Conservation (phyloP, 2,797 vertebrate species). For the Serranus cabrilla region DNA sequence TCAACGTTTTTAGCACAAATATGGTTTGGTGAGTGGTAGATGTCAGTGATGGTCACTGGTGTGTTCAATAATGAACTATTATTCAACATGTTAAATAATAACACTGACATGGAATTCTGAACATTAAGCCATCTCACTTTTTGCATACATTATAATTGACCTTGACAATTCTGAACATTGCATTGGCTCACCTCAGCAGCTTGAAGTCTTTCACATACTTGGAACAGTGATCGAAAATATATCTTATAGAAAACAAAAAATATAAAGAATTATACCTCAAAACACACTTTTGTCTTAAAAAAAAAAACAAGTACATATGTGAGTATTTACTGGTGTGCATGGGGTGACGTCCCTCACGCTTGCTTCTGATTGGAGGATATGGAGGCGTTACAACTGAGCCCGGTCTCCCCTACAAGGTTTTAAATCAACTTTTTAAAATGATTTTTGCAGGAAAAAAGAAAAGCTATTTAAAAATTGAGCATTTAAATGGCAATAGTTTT, state of each 20-base stretch:
- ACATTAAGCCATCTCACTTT: not conserved
- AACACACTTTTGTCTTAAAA: slow-evolving; percentile 35
- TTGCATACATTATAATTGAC: not conserved
- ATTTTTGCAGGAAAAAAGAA: slow-evolving; percentile 89
- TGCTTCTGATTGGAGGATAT: slow-evolving; percentile 38
- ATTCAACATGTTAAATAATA: not conserved
- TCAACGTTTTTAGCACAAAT: not conserved
- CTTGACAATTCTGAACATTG: not conserved
- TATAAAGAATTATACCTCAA: slow-evolving; percentile 33
- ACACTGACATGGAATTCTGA: not conserved
- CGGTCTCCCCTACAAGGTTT: slow-evolving; percentile 53
- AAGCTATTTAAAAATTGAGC: slow-evolving; percentile 87
- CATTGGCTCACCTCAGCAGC: too few relatives aligned
- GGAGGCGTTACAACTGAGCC: slow-evolving; percentile 36
- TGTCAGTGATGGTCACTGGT: not conserved
- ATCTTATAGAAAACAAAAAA: not conserved
- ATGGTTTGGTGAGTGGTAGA: not conserved
- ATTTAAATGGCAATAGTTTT: slow-evolving; percentile 70
- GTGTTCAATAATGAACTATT: not conserved
- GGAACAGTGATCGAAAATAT: not conserved
- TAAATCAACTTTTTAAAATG: slow-evolving; percentile 82
- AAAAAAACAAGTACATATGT: slow-evolving; percentile 4
- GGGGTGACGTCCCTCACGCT: slow-evolving; percentile 30
- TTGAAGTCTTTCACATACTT: not conserved
- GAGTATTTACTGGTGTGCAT: slow-evolving; percentile 2